phyloP scores from a whole-genome alignment of 2,888 invertebrate species.

The Plebejus argus region DNA sequence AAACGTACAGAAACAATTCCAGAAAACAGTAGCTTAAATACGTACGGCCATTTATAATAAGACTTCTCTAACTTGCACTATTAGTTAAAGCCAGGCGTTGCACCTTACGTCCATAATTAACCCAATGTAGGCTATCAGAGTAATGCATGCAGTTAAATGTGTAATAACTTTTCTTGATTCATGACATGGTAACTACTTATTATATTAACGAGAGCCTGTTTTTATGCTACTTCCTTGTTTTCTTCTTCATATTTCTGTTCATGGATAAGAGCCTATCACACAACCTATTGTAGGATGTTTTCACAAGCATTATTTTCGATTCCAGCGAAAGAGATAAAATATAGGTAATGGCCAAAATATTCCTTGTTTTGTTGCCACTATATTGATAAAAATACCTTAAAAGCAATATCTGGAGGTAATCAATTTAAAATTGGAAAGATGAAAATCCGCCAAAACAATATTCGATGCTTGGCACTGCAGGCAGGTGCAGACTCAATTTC shows the following conservation, averaged over 20 bases:
- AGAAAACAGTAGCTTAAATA: neutral
- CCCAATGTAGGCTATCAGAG: slow-evolving; percentile 16
- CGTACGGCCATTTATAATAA: neutral
- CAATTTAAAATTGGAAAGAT: neutral
- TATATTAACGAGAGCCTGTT: neutral
- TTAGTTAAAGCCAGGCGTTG: slow-evolving; percentile 13
- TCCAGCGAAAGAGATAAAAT: neutral
- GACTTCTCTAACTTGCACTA: slow-evolving; percentile 16
- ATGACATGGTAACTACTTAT: neutral
- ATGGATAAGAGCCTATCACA: neutral
- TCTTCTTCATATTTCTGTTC: neutral
- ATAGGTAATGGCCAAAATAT: neutral
- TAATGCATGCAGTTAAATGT: slow-evolving; percentile 22
- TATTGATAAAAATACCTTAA: neutral
- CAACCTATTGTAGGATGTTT: neutral
- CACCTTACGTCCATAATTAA: slow-evolving; percentile 7
- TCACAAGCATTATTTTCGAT: neutral
- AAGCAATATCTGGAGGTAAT: neutral
- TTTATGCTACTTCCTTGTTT: neutral
- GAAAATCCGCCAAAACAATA: slow-evolving; percentile 2
- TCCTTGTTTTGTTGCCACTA: neutral
- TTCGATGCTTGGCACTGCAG: neutral
- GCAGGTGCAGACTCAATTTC: neutral
- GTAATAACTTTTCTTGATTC: slow-evolving; percentile 11
- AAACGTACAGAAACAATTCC: neutral